Percentiles rank a stretch among this genome's conserved stretches.
phyloP scores from a whole-genome alignment of 2,888 invertebrate species.

The Prenolepis imparis region DNA sequence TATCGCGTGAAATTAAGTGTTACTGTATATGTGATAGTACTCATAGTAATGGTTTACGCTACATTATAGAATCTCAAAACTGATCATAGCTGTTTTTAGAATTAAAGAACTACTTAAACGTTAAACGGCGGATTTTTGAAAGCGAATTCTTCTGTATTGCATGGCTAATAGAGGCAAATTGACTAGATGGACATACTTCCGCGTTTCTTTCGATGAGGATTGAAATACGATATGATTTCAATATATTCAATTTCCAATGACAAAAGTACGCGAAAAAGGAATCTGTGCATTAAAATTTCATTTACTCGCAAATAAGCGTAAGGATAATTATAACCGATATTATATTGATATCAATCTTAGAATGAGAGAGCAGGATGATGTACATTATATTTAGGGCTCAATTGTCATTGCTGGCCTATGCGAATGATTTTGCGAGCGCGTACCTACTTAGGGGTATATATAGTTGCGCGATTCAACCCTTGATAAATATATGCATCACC shows the following conservation, averaged over 20 bases:
- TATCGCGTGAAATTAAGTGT: constrained; percentile 23
- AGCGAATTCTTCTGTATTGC: not conserved
- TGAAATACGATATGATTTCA: not conserved
- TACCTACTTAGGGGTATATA: not conserved
- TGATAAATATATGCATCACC: not conserved
- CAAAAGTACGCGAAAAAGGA: not conserved
- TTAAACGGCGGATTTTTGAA: not conserved
- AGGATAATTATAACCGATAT: not conserved
- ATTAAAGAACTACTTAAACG: constrained; percentile 11
- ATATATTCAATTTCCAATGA: not conserved
- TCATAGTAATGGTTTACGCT: constrained; percentile 5
- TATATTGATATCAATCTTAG: not conserved
- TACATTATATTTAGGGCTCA: not conserved
- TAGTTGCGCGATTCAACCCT: not conserved
- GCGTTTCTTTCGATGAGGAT: not conserved
- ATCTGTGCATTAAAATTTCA: not conserved
- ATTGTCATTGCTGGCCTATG: not conserved
- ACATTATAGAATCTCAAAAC: constrained; percentile 22
- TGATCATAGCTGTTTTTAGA: constrained; percentile 35
- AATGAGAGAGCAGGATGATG: not conserved
- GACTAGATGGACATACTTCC: not conserved
- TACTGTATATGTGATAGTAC: constrained; percentile 18
- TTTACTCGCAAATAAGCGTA: not conserved
- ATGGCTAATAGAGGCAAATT: not conserved
- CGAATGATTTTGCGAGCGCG: not conserved